Base-by-base conservation (phyloP, 2,797 vertebrate species). In the Echiichthys vipera region DNA sequence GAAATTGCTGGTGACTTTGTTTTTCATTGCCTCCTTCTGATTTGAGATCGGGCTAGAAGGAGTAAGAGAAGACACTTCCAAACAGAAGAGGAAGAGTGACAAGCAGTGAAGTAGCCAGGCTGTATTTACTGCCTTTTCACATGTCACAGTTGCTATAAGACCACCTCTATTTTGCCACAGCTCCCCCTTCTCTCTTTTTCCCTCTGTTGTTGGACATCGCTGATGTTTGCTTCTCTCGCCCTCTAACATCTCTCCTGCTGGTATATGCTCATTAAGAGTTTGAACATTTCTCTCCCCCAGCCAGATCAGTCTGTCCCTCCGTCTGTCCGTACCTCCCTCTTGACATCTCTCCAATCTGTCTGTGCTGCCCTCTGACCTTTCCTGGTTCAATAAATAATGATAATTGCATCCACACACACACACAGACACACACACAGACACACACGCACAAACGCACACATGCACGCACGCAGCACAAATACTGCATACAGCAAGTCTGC, bases 1-100 rank as follows among this genome's bases (percentile, higher is more conserved):
- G 80, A 88, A 90, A 91, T 80, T 73, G 78, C 86, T 79, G 74
- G 80, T 70, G 86, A 87, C 81, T 91, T 90, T 90, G 84, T 84
- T 85, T 87, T 88, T 86, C 66, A 80, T 78, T 68, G 77, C 58
- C 72, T 85, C 68, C 64, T 73, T 81, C 62, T 78, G 76, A 74
- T 89, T 84, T 84, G 84, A 86, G 83, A 83, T 47, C 64, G 83
- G 57, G 74, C 70, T 61, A 47, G 71, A 84, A 76, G 65, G 74
- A 84, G 50, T 58, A 71, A 83, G 64, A 82, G 74, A 72, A 74
- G 77, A 75, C 78, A 67, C 74, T 85, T 84, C 70, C 76, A 69
- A 70, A 76, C 59, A 67, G 50, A 66, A 74, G 50, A 77, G 57
- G 43, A 71, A 63, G 66, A 69, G 58, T 81, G 74, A 77, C 64